Conservation (phyloP, 37 sponge, comb jelly and placozoan genomes). For the Theonella swinhoei region DNA sequence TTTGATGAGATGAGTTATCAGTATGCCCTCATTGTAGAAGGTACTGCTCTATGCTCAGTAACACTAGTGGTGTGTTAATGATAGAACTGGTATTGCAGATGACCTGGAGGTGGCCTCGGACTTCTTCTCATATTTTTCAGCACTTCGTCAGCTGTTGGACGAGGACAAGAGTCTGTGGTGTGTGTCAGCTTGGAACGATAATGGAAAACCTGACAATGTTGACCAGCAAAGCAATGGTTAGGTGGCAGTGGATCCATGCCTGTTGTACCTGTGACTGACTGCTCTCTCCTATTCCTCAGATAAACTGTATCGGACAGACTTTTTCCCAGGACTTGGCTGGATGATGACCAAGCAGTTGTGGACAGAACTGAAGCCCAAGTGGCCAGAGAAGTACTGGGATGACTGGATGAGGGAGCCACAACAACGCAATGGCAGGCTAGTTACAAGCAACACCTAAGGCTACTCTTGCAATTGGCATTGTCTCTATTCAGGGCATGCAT, state of each 20-base stretch:
- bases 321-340: conserved; percentile 97
- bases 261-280: not conserved
- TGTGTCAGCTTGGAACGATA: conserved; percentile 97
- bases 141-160: conserved; percentile 64
- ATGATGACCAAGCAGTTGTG: conserved; percentile 80
- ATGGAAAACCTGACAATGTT: conserved; percentile 74
- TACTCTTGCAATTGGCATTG: not conserved
- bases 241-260: not conserved
- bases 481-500: conserved; percentile 72
- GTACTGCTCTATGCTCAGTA: conserved; percentile 18
- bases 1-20: conserved; percentile 69
- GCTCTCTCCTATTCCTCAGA: conserved; percentile 56
- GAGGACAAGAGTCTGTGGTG: conserved; percentile 86
- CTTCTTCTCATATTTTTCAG: conserved; percentile 85
- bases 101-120: conserved; percentile 84
- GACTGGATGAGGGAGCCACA: conserved; percentile 94
- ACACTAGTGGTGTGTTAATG: too few species aligned
- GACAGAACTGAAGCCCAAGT: conserved; percentile 85
- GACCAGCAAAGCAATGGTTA: conserved; percentile 36
- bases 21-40: conserved; percentile 86
- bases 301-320: conserved; percentile 85
- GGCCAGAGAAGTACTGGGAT: conserved; percentile 94
- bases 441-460: not conserved
- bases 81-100: too few species aligned
- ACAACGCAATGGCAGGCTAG: conserved; percentile 74